Evolutionary conservation across 2,113 vertebrate genomes (phyloP).

Genomic region (Pollachius pollachius): DNA sequence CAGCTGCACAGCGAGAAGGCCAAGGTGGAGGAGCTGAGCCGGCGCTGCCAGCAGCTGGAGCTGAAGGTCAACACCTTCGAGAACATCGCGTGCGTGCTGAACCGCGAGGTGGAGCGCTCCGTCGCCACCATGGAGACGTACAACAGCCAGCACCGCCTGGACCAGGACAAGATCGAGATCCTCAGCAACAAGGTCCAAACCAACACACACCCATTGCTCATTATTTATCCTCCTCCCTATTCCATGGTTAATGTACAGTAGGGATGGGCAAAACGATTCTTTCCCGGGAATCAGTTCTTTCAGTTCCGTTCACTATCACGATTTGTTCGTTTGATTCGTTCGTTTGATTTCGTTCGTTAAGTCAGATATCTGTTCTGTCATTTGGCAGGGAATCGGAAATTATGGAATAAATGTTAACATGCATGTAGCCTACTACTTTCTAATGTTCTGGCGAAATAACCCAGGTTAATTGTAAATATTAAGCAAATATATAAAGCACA

Average conservation of each 20-base stretch:
- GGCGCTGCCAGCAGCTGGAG: slow-evolving; percentile 82
- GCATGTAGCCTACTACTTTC: too few species aligned
- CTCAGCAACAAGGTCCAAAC: slow-evolving; percentile 85
- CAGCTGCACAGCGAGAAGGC: slow-evolving; percentile 77
- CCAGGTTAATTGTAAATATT: too few species aligned
- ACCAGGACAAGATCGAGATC: slow-evolving; percentile 92
- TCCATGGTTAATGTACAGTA: background rate
- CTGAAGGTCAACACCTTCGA: slow-evolving; percentile 89
- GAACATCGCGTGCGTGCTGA: slow-evolving; percentile 95
- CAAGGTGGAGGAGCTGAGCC: slow-evolving; percentile 74
- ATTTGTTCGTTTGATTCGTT: too few species aligned
- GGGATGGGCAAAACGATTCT: too few species aligned
- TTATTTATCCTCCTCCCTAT: background rate
- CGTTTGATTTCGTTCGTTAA: too few species aligned
- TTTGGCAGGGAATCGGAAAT: too few species aligned
- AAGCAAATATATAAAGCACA: too few species aligned
- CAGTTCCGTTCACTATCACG: too few species aligned
- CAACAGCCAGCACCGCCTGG: slow-evolving; percentile 85
- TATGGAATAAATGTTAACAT: too few species aligned
- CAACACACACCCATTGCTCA: background rate
- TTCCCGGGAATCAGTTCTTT: too few species aligned
- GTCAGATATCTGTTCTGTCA: too few species aligned
- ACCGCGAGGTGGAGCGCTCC: slow-evolving; percentile 90
- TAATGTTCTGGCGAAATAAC: too few species aligned
- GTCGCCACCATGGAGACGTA: slow-evolving; percentile 86